Conservation (phyloP, 2,888 invertebrate species). For the Troilus luridus region DNA sequence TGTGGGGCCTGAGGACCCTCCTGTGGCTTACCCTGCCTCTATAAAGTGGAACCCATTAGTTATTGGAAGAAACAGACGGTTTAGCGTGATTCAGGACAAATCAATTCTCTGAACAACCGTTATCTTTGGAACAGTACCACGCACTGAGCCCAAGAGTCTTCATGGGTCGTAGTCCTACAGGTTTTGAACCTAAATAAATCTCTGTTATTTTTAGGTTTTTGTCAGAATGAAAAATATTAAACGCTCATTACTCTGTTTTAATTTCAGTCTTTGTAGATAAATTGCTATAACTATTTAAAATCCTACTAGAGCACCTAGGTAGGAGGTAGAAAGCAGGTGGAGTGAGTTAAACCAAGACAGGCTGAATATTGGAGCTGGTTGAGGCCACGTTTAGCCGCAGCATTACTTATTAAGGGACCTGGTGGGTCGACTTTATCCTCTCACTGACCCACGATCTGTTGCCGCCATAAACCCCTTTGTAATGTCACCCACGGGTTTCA, state of each 20-base stretch:
- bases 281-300: neutral
- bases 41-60: too few relatives aligned
- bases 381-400: neutral
- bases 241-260: too few relatives aligned
- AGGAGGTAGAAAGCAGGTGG: neutral
- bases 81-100: too few relatives aligned
- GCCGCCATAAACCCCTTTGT: neutral
- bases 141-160: too few relatives aligned
- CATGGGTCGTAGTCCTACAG: too few relatives aligned
- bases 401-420: neutral
- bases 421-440: neutral
- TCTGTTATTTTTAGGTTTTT: neutral
- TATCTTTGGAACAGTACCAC: too few relatives aligned
- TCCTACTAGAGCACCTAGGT: neutral
- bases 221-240: neutral
- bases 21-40: too few relatives aligned
- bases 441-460: neutral
- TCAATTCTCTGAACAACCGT: too few relatives aligned
- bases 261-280: neutral
- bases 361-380: neutral
- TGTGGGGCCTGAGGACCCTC: too few relatives aligned
- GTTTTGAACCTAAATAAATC: too few relatives aligned
- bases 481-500: neutral
- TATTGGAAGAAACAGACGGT: too few relatives aligned
- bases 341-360: neutral